Evolutionary conservation across 2,888 invertebrate genomes (phyloP), one percentile per base, ranked within the genome.

Genomic region (Leptinotarsa haldemani): DNA sequence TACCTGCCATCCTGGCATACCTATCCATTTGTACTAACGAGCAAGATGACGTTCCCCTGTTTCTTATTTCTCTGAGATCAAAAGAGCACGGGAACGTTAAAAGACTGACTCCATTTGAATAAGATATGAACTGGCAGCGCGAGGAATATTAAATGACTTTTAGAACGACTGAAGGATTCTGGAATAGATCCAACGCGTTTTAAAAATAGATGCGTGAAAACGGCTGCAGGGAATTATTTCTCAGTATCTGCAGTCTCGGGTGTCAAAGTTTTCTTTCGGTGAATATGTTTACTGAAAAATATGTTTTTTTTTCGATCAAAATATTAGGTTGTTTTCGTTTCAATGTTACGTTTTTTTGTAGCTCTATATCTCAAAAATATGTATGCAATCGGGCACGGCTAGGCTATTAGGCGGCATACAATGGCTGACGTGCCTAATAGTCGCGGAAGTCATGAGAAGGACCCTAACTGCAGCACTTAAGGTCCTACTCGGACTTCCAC

Each of bases 21-120:
- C 73, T 73, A 77, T 77, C 77, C 75, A 77, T 77, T 75, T 72
- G 71, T 71, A 71, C 71, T 77, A 77, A 77, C 77, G 73, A 77
- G 77, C 73, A 67, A 77, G 71, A 75, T 75, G 74, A 77, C 71
- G 73, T 77, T 71, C 74, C 74, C 56, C 66, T 52, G 70, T 74
- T 68, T 67, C 61, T 50, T 65, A 56, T 73, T 73, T 66, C 73
- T 66, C 50, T 46, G 67, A 74, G 71, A 71, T 74, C 69, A 74
- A 74, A 74, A 74, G 74, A 71, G 65, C 65, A 69, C 50, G 61
- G 50, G 71, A 71, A 65, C 58, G 69, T 56, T 46, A 69, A 71
- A 72, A 72, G 64, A 46, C 68, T 63, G 68, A 63, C 73, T 58
- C 25, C 61, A 74, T 74, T 74, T 71, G 69, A 74, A 74, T 74